phyloP scores from a whole-genome alignment of 2,797 vertebrate species.

The Pseudomugil tenellus region DNA sequence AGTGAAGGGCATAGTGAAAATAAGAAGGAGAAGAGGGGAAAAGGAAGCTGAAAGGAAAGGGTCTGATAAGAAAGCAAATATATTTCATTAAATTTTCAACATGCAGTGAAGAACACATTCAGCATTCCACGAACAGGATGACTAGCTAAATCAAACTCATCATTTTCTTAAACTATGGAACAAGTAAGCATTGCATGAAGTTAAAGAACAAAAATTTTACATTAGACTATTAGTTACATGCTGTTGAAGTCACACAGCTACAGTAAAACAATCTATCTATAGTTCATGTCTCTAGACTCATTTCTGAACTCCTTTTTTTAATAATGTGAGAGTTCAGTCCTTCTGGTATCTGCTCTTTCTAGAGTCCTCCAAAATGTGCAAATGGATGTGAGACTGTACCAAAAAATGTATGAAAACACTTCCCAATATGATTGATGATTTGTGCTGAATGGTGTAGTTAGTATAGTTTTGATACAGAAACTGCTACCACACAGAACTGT shows the following conservation, averaged over 20 bases:
- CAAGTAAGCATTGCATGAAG: constrained; percentile 39
- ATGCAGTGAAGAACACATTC: constrained; percentile 61
- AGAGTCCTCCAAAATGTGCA: constrained; percentile 53
- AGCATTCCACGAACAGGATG: constrained; percentile 44
- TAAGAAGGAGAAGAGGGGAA: constrained; percentile 53
- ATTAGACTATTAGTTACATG: constrained; percentile 47
- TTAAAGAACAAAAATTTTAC: constrained; percentile 46
- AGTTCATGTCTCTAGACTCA: constrained; percentile 49
- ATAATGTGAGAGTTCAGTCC: constrained; percentile 49
- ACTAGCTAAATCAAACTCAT: constrained; percentile 20
- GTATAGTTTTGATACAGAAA: background rate
- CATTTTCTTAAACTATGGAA: constrained; percentile 14
- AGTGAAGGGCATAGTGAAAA: constrained; percentile 65
- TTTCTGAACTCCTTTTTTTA: constrained; percentile 52
- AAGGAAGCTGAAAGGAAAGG: constrained; percentile 56
- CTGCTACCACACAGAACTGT: background rate
- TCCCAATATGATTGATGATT: constrained; percentile 30
- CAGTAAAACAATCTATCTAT: constrained; percentile 29
- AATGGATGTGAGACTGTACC: constrained; percentile 15
- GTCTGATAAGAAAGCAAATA: constrained; percentile 60
- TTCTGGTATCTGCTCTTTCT: constrained; percentile 70
- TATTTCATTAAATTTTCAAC: constrained; percentile 55
- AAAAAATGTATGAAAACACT: constrained; percentile 12
- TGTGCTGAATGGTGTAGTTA: constrained; percentile 30
- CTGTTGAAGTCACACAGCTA: constrained; percentile 54